Evolutionary conservation across 2,113 vertebrate genomes (phyloP), one percentile per base, ranked within the genome.

Genomic region (Saimiri boliviensis): DNA sequence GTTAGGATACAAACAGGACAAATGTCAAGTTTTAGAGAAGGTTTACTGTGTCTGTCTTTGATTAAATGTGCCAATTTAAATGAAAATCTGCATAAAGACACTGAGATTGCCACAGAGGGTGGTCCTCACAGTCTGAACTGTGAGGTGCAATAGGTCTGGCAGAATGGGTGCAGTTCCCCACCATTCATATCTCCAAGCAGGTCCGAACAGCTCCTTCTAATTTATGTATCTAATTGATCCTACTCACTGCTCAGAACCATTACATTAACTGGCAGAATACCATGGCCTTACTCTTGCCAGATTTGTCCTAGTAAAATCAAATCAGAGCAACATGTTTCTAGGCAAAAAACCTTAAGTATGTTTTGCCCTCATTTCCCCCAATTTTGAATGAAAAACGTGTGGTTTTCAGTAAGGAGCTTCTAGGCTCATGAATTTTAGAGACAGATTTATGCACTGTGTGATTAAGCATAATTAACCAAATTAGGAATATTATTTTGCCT

Each of bases 401-500:
- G 37, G 19, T 92, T 85, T 93, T 45, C 47, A 56, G 10, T 52
- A 74, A 45, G 25, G 27, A 66, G 17, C 37, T 87, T 70, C 32
- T n/a, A 71, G 16, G 32, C 19, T 82, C 66, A 54, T 32, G 42
- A 52, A 42, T 32, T 19, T 49, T 35, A 52, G 54, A 91, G 27
- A 84, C 30, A 86, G 70, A 81, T 81, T 40, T 87, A 79, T 90
- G 81, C 13, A 86, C 85, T 27, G 90, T 93, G 56, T 94, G 87
- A 97, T 93, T 94, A 79, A 49, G 35, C 73, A 40, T 91, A 82
- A 97, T 97, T 87, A 93, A 92, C 71, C 87, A 96, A 85, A 95
- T 98, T 95, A 94, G 68, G 58, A 87, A 83, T 92, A 95, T 92
- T 92, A 95, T 95, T 87, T 93, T 95, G 76, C 77, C 66, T 93